Conservation (phyloP, 2,113 vertebrate genomes). For the Phycodurus eques region DNA sequence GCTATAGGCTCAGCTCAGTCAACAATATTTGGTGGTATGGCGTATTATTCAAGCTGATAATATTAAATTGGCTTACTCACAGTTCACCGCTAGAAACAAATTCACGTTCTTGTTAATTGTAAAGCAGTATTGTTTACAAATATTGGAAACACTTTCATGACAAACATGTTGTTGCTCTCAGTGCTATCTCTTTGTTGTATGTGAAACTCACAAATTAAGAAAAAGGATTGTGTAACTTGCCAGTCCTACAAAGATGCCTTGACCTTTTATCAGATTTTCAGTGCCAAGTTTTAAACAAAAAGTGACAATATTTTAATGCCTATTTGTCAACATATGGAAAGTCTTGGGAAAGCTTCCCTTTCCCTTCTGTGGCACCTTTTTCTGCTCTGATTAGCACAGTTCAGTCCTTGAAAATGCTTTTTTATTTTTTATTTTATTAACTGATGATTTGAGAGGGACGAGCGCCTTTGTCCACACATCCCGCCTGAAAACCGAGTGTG, state of each 20-base stretch:
- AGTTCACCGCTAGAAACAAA: too few species aligned
- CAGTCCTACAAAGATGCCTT: conserved; percentile 22
- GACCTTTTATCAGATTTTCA: neutral
- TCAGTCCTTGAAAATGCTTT: neutral
- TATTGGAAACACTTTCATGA: too few species aligned
- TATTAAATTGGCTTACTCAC: too few species aligned
- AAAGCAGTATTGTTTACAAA: too few species aligned
- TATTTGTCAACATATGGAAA: conserved; percentile 36
- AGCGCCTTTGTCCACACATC: conserved; percentile 43
- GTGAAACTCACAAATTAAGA: neutral
- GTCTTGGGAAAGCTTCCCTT: neutral
- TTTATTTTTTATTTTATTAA: conserved; percentile 22
- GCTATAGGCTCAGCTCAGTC: too few species aligned
- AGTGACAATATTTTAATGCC: conserved; percentile 40
- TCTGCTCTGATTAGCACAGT: neutral
- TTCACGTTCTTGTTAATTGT: too few species aligned
- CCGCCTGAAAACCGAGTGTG: conserved; percentile 39
- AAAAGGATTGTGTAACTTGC: neutral
- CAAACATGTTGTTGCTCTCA: too few species aligned
- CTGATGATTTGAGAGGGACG: conserved; percentile 44
- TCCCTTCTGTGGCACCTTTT: neutral
- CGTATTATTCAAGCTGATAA: too few species aligned
- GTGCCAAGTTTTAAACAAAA: conserved; percentile 46
- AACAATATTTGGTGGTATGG: too few species aligned
- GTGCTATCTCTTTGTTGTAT: neutral